phyloP scores from a whole-genome alignment of 2,113 vertebrate species.

The Macrotis lagotis region DNA sequence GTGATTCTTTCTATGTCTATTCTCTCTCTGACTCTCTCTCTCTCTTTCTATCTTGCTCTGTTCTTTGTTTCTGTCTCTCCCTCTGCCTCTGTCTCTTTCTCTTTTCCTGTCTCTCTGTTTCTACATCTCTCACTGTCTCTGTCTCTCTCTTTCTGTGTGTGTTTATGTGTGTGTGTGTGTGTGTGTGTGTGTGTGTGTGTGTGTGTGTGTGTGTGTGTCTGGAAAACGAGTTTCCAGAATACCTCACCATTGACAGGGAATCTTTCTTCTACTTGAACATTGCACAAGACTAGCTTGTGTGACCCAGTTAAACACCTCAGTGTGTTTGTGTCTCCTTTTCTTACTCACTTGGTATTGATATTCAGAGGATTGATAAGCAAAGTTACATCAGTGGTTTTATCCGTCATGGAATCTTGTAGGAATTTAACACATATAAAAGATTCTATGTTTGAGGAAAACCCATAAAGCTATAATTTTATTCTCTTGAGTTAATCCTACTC shows the following conservation, averaged over 20 bases:
- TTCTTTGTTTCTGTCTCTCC: no score
- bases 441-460: background rate
- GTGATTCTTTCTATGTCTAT: no score
- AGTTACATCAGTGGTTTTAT: background rate
- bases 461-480: background rate
- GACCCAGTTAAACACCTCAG: background rate
- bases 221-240: background rate
- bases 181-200: no score
- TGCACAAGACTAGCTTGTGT: background rate
- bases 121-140: no score
- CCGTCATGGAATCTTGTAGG: background rate
- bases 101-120: no score
- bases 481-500: background rate
- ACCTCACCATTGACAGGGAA: background rate
- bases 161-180: no score
- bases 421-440: background rate
- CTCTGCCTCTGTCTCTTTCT: no score
- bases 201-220: no score
- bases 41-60: no score
- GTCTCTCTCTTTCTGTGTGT: no score
- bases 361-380: background rate
- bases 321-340: background rate
- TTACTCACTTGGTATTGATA: background rate
- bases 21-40: no score
- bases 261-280: background rate